Conservation (phyloP, 2,888 invertebrate genomes). For the Tricholauxania praeusta region DNA sequence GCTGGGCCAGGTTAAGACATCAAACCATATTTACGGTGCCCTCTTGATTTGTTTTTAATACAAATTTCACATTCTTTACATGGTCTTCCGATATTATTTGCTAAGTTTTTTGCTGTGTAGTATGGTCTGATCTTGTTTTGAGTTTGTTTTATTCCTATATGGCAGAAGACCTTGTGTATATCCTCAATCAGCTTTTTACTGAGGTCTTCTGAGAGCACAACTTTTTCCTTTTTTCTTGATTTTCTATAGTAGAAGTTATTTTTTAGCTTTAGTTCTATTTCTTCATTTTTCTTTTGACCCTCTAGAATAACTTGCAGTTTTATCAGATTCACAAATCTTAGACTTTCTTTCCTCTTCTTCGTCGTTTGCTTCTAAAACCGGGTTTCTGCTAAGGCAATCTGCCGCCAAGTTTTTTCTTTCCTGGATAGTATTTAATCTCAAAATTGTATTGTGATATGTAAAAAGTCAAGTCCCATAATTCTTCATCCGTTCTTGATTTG, state of each 20-base stretch:
- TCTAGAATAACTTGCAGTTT: background rate
- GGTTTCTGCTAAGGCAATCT: constrained; percentile 41
- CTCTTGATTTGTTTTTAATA: constrained; percentile 44
- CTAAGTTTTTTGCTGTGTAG: constrained; percentile 41
- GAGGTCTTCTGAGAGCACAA: constrained; percentile 40
- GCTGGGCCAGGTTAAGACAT: constrained; percentile 46
- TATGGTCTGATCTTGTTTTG: constrained; percentile 41
- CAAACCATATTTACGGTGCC: constrained; percentile 36
- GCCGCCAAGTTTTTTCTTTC: constrained; percentile 39
- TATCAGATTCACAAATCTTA: no score
- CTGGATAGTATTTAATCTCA: constrained; percentile 40
- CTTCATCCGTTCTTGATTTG: constrained; percentile 42
- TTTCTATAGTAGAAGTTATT: constrained; percentile 30
- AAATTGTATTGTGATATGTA: constrained; percentile 41
- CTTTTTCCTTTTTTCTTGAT: constrained; percentile 34
- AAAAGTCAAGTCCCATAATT: constrained; percentile 38
- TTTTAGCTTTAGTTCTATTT: background rate
- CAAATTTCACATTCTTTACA: no score
- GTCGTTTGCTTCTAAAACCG: constrained; percentile 34
- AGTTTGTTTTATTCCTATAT: constrained; percentile 43
- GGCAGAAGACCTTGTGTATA: constrained; percentile 40
- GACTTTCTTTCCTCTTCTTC: constrained; percentile 33
- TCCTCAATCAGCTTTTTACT: constrained; percentile 39
- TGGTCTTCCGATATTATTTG: constrained; percentile 33
- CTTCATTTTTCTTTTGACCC: constrained; percentile 22